Evolutionary conservation across 2,888 invertebrate species (phyloP).

Genomic region (Cephus runcator): DNA sequence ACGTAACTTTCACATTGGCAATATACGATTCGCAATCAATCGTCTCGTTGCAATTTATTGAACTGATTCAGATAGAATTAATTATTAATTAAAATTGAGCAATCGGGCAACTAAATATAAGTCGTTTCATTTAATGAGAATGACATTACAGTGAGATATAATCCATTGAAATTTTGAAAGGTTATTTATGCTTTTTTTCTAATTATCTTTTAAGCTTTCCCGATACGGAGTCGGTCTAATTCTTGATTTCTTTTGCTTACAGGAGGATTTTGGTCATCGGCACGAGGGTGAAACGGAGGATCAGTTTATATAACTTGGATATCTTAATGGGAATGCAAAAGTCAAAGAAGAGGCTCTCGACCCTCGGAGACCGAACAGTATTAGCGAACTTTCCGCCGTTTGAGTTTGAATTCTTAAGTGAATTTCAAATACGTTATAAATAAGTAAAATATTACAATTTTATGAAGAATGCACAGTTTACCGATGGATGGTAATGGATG

Average conservation of each 20-base stretch:
- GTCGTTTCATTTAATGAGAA: no score
- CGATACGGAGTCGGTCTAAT: slow-evolving; percentile 27
- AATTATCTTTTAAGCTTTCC: no score
- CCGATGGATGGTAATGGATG: not conserved
- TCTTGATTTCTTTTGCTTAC: slow-evolving; percentile 26
- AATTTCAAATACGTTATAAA: slow-evolving; percentile 19
- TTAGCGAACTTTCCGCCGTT: slow-evolving; percentile 49
- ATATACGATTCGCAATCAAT: no score
- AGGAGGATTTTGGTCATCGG: slow-evolving; percentile 35
- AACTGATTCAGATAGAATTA: no score
- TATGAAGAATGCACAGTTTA: not conserved
- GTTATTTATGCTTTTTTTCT: no score
- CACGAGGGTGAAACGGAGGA: slow-evolving; percentile 31
- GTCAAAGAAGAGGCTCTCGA: slow-evolving; percentile 27
- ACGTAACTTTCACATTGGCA: no score
- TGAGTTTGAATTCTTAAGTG: slow-evolving; percentile 40
- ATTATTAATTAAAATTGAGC: no score
- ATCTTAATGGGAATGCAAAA: slow-evolving; percentile 22
- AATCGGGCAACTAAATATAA: no score
- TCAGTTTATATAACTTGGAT: slow-evolving; percentile 36
- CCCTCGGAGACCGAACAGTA: slow-evolving; percentile 45
- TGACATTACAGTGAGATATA: no score
- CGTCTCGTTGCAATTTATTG: no score
- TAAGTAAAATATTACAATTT: not conserved
- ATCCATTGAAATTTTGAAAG: no score